Conservation (phyloP, 2,113 vertebrate genomes). For the Solea solea region DNA sequence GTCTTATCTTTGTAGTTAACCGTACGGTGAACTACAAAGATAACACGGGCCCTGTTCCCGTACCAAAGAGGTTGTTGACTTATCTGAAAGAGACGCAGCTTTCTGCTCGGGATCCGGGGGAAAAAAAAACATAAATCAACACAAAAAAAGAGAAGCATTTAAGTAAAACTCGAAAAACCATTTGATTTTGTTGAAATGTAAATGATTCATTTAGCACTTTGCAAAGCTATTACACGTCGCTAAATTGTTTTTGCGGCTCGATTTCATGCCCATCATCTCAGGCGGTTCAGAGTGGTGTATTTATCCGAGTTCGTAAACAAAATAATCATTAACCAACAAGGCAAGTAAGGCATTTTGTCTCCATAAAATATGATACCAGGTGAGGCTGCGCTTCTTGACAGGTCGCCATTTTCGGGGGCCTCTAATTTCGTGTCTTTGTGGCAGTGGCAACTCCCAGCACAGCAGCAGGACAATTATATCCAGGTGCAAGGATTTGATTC, state of each 20-base stretch:
- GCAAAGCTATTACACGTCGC: slow-evolving; percentile 26
- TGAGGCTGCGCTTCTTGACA: slow-evolving; percentile 90
- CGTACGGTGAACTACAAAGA: slow-evolving; percentile 23
- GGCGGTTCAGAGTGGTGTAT: slow-evolving; percentile 26
- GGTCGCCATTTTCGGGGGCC: slow-evolving; percentile 93
- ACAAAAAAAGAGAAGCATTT: slow-evolving; percentile 24
- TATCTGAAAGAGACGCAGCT: slow-evolving; percentile 18
- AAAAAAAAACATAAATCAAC: slow-evolving; percentile 4
- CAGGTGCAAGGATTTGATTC: slow-evolving; percentile 99
- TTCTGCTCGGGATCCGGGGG: background rate
- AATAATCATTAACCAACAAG: slow-evolving; percentile 60
- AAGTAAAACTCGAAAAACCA: slow-evolving; percentile 42
- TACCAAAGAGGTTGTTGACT: slow-evolving; percentile 44
- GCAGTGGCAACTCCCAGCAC: slow-evolving; percentile 94
- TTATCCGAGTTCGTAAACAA: slow-evolving; percentile 55
- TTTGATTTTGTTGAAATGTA: slow-evolving; percentile 51
- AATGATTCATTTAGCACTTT: slow-evolving; percentile 52
- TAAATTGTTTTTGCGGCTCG: slow-evolving; percentile 42
- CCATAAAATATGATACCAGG: slow-evolving; percentile 84
- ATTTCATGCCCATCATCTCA: slow-evolving; percentile 42
- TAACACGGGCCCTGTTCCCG: slow-evolving; percentile 22
- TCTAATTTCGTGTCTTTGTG: slow-evolving; percentile 95
- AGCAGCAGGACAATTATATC: slow-evolving; percentile 95
- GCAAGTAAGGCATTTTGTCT: slow-evolving; percentile 53
- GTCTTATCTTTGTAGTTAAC: slow-evolving; percentile 13